phyloP scores from a whole-genome alignment of 1,140 invertebrate species.

The Rhopalosiphum maidis region DNA sequence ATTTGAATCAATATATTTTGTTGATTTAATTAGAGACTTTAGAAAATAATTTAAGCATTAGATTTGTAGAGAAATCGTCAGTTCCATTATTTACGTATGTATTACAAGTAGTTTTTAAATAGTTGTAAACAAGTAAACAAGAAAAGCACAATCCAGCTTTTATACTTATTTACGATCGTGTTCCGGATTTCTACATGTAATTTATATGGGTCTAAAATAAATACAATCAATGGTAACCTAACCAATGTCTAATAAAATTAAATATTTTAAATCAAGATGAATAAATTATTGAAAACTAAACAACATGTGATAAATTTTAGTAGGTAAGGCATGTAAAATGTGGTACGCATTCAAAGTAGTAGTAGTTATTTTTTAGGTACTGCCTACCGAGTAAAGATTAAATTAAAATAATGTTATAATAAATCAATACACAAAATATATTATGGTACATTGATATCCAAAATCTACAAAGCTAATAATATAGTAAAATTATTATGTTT shows the following conservation, averaged over 20 bases:
- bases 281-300: not conserved
- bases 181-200: not conserved
- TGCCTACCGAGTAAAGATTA: not conserved
- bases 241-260: not conserved
- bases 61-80: constrained; percentile 6
- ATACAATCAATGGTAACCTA: not conserved
- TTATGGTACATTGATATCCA: not conserved
- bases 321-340: no score
- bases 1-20: not conserved
- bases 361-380: not conserved
- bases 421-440: not conserved
- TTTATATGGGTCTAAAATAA: not conserved
- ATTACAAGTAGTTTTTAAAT: constrained; percentile 11
- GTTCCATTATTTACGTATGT: not conserved
- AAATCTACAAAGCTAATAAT: not conserved
- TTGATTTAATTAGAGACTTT: not conserved
- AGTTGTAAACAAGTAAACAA: not conserved
- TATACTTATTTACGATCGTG: not conserved
- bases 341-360: not conserved
- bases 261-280: not conserved
- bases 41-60: not conserved
- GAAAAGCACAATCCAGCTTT: not conserved
- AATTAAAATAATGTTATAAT: not conserved
- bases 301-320: not conserved
- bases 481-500: not conserved